Evolutionary conservation across 2,888 invertebrate genomes (phyloP).

Genomic region (Ophonus ardosiacus): DNA sequence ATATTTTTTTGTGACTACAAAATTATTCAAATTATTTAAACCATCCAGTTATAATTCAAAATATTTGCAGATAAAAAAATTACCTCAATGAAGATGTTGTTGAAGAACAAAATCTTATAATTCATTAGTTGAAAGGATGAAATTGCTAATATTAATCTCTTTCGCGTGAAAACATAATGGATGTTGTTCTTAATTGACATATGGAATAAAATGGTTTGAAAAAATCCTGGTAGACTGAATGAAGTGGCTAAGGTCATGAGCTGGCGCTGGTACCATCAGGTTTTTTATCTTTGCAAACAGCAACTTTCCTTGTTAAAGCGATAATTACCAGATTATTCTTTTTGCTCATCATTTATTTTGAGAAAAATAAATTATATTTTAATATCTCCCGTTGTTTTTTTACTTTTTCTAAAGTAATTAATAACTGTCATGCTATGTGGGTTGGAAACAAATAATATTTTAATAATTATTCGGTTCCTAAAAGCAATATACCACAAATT

Average conservation of each 20-base stretch:
- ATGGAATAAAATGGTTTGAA: background rate
- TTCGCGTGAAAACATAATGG: background rate
- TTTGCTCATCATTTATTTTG: slow-evolving; percentile 32
- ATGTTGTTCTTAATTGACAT: background rate
- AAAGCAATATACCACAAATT: slow-evolving; percentile 23
- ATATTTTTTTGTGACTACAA: too few relatives aligned
- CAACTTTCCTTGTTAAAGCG: slow-evolving; percentile 20
- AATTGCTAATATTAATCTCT: background rate
- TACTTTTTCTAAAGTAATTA: slow-evolving; percentile 49
- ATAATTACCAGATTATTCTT: slow-evolving; percentile 26
- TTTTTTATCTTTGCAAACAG: slow-evolving; percentile 36
- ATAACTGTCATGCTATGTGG: slow-evolving; percentile 46
- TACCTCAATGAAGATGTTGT: background rate
- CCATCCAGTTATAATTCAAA: too few relatives aligned
- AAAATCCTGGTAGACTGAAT: background rate
- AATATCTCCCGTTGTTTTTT: slow-evolving; percentile 46
- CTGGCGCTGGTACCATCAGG: background rate
- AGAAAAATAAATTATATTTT: slow-evolving; percentile 50
- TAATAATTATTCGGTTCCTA: slow-evolving; percentile 43
- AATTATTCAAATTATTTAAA: too few relatives aligned
- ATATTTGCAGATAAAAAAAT: background rate
- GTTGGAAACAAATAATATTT: slow-evolving; percentile 46
- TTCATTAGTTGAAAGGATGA: background rate
- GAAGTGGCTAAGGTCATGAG: background rate
- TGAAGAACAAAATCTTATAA: background rate